Evolutionary conservation across 2,888 invertebrate species (phyloP).

Genomic region (Epinotia nisella): DNA sequence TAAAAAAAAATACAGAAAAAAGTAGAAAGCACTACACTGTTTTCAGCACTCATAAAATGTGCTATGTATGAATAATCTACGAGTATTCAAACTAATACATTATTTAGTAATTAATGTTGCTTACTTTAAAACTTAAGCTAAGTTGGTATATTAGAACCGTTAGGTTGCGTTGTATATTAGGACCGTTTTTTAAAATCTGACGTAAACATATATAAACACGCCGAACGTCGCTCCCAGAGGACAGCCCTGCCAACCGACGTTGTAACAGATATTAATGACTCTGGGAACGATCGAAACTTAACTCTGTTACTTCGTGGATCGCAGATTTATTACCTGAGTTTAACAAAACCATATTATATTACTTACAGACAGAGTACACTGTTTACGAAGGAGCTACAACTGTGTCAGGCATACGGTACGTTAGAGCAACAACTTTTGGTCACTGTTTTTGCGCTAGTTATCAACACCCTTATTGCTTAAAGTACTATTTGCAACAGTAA

Average conservation of each 20-base stretch:
- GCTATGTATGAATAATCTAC: too few species aligned
- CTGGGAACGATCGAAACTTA: constrained; percentile 26
- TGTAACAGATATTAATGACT: constrained; percentile 34
- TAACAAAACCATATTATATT: constrained; percentile 27
- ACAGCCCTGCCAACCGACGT: constrained; percentile 4
- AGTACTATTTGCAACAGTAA: too few species aligned
- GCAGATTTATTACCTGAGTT: constrained; percentile 26
- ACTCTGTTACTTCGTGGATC: constrained; percentile 9
- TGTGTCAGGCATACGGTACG: too few species aligned
- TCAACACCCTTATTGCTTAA: too few species aligned
- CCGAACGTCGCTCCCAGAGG: constrained; percentile 3
- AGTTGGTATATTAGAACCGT: too few species aligned
- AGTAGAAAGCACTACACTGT: background rate
- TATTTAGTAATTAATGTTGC: too few species aligned
- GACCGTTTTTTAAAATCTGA: background rate
- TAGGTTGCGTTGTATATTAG: too few species aligned
- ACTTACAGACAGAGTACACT: background rate
- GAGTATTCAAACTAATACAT: too few species aligned
- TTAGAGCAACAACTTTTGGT: too few species aligned
- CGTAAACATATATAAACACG: constrained; percentile 3
- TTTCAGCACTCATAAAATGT: too few species aligned
- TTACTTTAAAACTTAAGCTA: too few species aligned
- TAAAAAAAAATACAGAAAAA: background rate
- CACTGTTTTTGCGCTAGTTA: too few species aligned
- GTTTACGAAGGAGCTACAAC: background rate